phyloP scores from a whole-genome alignment of 2,797 vertebrate species.

The Dromococcyx pavoninus region DNA sequence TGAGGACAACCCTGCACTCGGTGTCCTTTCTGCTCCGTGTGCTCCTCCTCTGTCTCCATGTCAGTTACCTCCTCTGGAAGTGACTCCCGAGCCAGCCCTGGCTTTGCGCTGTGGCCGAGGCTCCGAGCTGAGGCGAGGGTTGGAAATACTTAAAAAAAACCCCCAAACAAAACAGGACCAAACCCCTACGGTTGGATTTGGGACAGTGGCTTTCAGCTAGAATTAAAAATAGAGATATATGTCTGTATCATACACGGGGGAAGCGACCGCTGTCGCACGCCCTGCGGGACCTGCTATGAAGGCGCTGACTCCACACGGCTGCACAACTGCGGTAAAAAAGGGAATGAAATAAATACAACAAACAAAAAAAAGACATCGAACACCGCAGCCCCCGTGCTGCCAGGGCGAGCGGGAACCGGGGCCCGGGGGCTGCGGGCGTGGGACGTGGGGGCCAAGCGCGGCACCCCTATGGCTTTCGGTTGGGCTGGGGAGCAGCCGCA shows the following conservation, averaged over 20 bases:
- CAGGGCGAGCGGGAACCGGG: background rate
- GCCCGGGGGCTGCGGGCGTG: background rate
- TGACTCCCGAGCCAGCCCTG: background rate
- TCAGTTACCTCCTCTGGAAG: background rate
- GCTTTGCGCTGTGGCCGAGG: background rate
- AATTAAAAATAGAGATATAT: constrained; percentile 72
- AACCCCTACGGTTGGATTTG: background rate
- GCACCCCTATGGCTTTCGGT: constrained; percentile 42
- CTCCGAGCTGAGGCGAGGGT: background rate
- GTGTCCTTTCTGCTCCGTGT: background rate
- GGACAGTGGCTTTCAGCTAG: constrained; percentile 33
- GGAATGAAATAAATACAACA: constrained; percentile 35
- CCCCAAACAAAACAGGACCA: background rate
- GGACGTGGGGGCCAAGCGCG: background rate
- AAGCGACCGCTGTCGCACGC: background rate
- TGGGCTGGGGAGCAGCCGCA: background rate
- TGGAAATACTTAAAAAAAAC: background rate
- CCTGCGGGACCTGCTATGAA: background rate
- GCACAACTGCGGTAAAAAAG: background rate
- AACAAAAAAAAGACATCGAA: background rate
- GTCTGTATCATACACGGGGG: constrained; percentile 65
- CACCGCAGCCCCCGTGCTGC: background rate
- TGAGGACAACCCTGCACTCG: background rate
- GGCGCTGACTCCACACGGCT: background rate
- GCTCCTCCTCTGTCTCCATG: background rate